Evolutionary conservation across 2,797 vertebrate species (phyloP), one percentile per base, ranked within the genome.

Genomic region (Philypnodon macrostomus): DNA sequence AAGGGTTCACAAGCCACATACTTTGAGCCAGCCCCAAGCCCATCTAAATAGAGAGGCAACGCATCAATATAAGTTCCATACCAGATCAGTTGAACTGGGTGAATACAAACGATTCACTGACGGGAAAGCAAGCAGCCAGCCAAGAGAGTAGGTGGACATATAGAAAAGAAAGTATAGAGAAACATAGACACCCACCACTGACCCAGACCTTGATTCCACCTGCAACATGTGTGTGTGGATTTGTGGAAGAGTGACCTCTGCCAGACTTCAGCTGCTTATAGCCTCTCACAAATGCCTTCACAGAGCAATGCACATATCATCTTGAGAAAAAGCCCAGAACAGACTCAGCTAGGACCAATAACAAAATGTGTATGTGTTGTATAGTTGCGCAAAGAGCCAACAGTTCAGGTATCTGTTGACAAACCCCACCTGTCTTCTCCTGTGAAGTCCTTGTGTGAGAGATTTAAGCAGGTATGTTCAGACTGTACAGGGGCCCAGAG

Each of bases 271-370:
- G 27, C 12, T 23, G 46, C 53, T 60, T 55, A 70, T 31, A 56
- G 39, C 51, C 46, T 44, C 52, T 58, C 65, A 50, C 38, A 40
- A 73, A 72, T 52, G 62, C 50, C 33, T 65, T 71, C 48, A 33
- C 27, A 38, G 34, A 53, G 40, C 7, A 21, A 29, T 17, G 45
- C 39, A 47, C 48, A 47, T 40, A 59, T 75, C 58, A 60, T 64
- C 51, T 23, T 35, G 53, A 1, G 6, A 35, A 45, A n/a, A 33
- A 60, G 39, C 23, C 56, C 59, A 8, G 65, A 40, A 68, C 41
- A 47, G 24, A 36, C 52, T 70, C 50, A 54, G 40, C 48, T 30
- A 47, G 26, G 34, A 5, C 44, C 1, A 10, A 39, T 51, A 37
- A 35, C 50, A 50, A 38, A 66, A 15, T 56, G 47, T 11, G 24